Evolutionary conservation across 2,888 invertebrate species (phyloP), one percentile per base, ranked within the genome.

Genomic region (Hyppa rectilinea): DNA sequence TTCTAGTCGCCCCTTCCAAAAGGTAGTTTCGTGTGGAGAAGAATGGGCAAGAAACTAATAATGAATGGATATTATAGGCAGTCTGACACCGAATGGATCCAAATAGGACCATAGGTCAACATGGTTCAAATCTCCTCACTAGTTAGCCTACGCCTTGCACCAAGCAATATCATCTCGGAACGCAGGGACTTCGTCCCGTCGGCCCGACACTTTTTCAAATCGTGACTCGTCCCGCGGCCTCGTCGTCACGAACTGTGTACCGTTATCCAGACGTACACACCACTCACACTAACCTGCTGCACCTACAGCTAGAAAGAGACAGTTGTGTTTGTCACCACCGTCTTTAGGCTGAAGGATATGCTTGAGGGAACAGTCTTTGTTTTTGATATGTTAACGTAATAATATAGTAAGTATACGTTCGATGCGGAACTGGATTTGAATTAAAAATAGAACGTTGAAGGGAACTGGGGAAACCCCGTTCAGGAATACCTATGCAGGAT

Each of bases 171-270:
- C 80, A 87, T 86, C 87, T 84, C 84, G 89, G 91, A 91, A 91
- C 92, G 91, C 90, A 87, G 91, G 89, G 88, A 87, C 88, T 86
- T 79, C 86, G 87, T 88, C 89, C 89, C 88, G 88, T 85, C 82
- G 89, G 90, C 90, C 95, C 93, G 89, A 93, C 94, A 95, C 94
- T 95, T 95, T 95, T 96, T 94, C 93, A 94, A 95, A 94, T 95
- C 96, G 96, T 96, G 96, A 96, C 96, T 92, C 87, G 93, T 88
- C 92, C 92, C 89, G 89, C 88, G 85, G 91, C 89, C 90, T 87
- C 89, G 85, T 84, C 91, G 93, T 95, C 96, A 96, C 96, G 96
- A 96, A 87, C 89, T 90, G 77, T 82, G 87, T 95, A 92, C 95
- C 95, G 95, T 96, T 95, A 95, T 76, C 71, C 75, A 81, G 70